These are phyloP conservation scores for Hemaris fuciformis DNA, from an alignment of 2,888 invertebrate species.

Conservation along the genomic window DNA sequence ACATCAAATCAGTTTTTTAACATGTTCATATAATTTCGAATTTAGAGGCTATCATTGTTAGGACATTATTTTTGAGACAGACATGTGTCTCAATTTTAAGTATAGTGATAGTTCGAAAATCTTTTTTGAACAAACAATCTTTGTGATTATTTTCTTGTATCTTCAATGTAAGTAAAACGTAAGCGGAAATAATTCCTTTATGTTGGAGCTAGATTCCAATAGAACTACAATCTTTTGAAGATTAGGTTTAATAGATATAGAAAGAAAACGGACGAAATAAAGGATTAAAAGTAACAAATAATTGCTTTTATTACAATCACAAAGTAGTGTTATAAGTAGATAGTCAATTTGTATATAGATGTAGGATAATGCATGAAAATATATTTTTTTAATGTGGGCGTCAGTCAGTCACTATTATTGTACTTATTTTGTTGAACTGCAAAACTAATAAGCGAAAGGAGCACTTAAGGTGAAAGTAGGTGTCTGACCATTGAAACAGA, in stretches of 20 bases:
- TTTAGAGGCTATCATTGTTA: not conserved
- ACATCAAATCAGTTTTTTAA: not conserved
- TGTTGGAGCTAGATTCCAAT: constrained; percentile 45
- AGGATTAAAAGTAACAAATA: constrained; percentile 23
- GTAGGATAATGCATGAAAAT: constrained; percentile 1
- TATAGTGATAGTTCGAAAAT: not conserved
- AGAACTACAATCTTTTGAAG: constrained; percentile 25
- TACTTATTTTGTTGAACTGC: not conserved
- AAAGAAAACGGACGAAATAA: constrained; percentile 39
- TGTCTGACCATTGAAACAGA: not conserved
- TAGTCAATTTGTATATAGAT: not conserved
- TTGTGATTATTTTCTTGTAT: not conserved
- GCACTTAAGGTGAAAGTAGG: constrained; percentile 5
- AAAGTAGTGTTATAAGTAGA: not conserved
- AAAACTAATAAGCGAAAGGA: not conserved
- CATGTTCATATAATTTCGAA: not conserved
- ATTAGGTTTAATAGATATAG: constrained; percentile 20
- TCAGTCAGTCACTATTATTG: not conserved
- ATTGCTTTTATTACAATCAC: not conserved
- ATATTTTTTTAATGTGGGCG: not conserved
- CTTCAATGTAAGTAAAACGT: not conserved
- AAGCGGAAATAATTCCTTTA: constrained; percentile 27
- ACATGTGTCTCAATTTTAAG: not conserved
- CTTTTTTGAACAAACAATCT: not conserved
- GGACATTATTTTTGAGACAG: not conserved